Conservation (phyloP, 2,113 vertebrate species). For the Mobula birostris region DNA sequence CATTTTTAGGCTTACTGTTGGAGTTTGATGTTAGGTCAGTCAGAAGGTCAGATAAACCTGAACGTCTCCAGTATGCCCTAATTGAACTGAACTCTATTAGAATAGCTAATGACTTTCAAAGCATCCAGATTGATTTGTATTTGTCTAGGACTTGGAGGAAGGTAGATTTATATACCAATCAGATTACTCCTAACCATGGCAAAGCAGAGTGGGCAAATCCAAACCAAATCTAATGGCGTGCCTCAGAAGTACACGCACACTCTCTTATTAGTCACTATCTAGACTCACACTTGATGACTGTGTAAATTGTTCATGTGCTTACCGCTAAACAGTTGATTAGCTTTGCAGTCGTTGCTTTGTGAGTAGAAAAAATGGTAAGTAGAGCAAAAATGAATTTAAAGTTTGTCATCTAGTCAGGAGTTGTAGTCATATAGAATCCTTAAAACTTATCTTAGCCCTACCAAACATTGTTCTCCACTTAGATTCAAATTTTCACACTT, state of each 20-base stretch:
- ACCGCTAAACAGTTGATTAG: background rate
- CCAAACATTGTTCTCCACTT: no score
- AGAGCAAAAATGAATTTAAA: background rate
- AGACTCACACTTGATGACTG: background rate
- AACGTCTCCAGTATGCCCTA: background rate
- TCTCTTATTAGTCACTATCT: no score
- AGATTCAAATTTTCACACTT: no score
- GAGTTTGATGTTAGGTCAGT: background rate
- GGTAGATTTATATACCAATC: background rate
- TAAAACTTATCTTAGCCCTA: no score
- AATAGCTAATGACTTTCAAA: background rate
- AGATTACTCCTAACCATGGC: background rate
- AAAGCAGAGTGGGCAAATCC: background rate
- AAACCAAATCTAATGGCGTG: background rate
- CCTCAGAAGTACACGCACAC: no score
- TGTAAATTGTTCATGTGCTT: no score
- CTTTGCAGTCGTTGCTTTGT: no score
- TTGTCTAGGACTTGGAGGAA: background rate
- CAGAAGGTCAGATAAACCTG: background rate
- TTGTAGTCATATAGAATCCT: background rate
- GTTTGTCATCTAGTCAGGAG: background rate
- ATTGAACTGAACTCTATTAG: background rate
- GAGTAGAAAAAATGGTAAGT: background rate
- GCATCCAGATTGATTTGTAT: no score
- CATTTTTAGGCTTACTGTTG: background rate